Base-by-base conservation (phyloP, 2,888 invertebrate genomes). In the Agriotes lineatus region DNA sequence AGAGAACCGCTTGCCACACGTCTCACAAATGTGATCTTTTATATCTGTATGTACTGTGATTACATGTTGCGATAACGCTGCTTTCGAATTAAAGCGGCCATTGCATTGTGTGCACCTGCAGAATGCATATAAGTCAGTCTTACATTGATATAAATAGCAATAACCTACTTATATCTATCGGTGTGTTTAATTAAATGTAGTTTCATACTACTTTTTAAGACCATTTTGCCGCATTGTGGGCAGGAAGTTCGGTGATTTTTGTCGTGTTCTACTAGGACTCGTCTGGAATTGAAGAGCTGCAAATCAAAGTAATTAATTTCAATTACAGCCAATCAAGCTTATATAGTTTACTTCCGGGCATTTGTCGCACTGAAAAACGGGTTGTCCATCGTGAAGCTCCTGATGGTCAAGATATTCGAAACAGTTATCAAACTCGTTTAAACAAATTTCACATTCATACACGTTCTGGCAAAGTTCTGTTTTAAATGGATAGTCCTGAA, bases 1-100 rank as follows among this genome's bases (percentile, higher is more conserved):
- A 0, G 79, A 75, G 66, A 81, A 81, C 22, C 77, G 65, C 67
- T 81, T 81, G 1, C 80, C 80, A 58, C 81, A 81, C 1, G 74
- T 72, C 37, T 79, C 80, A 60, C 81, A 81, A 25, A 81, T 74
- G 65, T 79, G 78, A 58, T 80, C 75, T 70, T 78, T 80, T 35
- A 77, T 76, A 60, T 79, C 72, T 0, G 79, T 80, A 60, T 81
- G 81, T 4, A 80, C 76, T 9, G 79, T 78, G 22, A 77, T 78
- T 6, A 75, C 70, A 67, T 81, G 80, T 61, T 80, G 79, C 0
- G 72, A 65, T 18, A 80, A 63, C 7, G 76, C 73, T n/a, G 79
- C 74, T 35, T 70, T 76, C 5, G 78, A 80, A 66, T 76, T 78
- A 54, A 78, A 80, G 5, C 75, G 70, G 60, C 73, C 73, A 9